Percentiles rank a stretch among this genome's conserved stretches.
These are phyloP conservation scores for Columba guinea DNA, from an alignment of 2,797 vertebrate species.

Conservation along the genomic window DNA sequence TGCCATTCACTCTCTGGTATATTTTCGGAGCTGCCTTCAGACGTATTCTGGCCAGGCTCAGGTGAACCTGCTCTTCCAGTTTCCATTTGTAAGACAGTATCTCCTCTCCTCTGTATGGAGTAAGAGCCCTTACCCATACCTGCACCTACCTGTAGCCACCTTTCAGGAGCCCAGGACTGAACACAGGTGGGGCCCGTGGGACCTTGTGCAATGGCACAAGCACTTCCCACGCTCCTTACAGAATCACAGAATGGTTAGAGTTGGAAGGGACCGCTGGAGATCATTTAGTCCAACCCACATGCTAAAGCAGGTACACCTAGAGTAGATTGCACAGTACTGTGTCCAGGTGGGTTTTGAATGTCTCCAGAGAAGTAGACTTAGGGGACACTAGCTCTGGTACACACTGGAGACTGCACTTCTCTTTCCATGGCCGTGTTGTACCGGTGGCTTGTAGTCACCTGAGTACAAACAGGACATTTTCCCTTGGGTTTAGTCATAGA, in stretches of 20 bases:
- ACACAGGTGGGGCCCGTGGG: not conserved
- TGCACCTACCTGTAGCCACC: not conserved
- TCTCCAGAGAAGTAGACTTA: too few species aligned
- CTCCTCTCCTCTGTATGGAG: accelerated
- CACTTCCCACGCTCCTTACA: not conserved
- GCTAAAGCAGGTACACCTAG: too few species aligned
- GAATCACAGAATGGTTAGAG: too few species aligned
- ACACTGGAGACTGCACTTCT: not conserved
- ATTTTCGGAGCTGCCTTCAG: not conserved
- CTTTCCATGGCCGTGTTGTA: not conserved
- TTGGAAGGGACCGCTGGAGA: too few species aligned
- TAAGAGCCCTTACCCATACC: not conserved
- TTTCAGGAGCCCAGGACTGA: not conserved
- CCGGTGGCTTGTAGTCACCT: not conserved
- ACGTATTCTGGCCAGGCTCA: not conserved
- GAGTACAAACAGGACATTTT: not conserved
- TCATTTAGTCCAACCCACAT: too few species aligned
- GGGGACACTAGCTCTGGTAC: not conserved
- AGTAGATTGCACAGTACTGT: too few species aligned
- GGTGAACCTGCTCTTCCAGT: not conserved
- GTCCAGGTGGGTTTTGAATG: too few species aligned
- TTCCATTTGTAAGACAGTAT: not conserved
- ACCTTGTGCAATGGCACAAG: not conserved
- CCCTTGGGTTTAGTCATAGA: not conserved
- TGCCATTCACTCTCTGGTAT: not conserved